Evolutionary conservation across 2,113 vertebrate species (phyloP).

Genomic region (Sphaerodactylus townsendi): DNA sequence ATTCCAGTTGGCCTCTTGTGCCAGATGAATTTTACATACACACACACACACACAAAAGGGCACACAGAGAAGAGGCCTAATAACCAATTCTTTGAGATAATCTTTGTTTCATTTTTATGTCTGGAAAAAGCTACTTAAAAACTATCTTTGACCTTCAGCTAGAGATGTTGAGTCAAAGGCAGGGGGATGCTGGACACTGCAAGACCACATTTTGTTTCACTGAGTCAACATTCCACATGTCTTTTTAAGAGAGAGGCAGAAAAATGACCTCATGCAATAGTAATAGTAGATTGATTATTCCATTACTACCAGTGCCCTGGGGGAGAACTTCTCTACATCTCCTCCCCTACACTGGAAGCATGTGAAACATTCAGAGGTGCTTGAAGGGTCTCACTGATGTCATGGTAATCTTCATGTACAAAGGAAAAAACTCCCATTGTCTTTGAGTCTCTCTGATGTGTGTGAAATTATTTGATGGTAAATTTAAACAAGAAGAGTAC

Average conservation of each 20-base stretch:
- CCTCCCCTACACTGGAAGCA: neutral
- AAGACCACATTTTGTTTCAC: neutral
- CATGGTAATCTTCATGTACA: neutral
- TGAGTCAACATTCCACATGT: neutral
- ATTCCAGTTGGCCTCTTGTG: neutral
- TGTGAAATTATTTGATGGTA: too few species aligned
- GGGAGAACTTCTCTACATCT: neutral
- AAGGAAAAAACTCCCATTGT: neutral
- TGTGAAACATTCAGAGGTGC: neutral
- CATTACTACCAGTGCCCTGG: neutral
- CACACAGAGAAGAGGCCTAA: neutral
- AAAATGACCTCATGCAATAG: conserved; percentile 5
- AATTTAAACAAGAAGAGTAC: too few species aligned
- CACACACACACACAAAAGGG: neutral
- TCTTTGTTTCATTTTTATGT: neutral
- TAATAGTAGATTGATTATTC: conserved; percentile 18
- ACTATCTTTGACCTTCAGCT: neutral
- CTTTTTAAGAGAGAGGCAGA: neutral
- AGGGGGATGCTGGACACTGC: neutral
- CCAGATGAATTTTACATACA: neutral
- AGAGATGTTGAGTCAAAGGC: neutral
- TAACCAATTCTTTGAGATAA: neutral
- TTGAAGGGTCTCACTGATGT: neutral
- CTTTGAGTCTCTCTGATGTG: neutral
- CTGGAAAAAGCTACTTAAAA: neutral